phyloP scores from a whole-genome alignment of 2,113 vertebrate species.

The Ochotona princeps region DNA sequence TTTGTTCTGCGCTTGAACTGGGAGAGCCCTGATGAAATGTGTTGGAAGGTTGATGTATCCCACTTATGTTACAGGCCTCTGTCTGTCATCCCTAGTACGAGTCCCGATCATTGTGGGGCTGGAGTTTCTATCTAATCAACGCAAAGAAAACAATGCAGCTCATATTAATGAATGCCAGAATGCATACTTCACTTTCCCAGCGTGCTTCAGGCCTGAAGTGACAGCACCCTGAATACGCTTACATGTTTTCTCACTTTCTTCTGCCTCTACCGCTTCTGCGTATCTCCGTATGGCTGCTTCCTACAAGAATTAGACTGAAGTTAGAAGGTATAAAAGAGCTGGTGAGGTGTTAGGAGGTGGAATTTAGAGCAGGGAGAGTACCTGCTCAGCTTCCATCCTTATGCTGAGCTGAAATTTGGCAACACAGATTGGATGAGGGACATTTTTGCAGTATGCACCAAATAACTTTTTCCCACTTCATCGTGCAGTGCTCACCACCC shows the following conservation, averaged over 20 bases:
- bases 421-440: not conserved
- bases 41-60: not conserved
- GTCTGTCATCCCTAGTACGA: not conserved
- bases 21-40: not conserved
- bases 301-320: not conserved
- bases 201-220: not conserved
- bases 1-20: not conserved
- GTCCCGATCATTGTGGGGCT: not conserved
- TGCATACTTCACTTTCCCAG: not conserved
- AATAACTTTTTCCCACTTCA: conserved; percentile 75
- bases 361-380: not conserved
- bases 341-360: not conserved
- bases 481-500: conserved; percentile 81
- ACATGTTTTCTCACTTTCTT: not conserved
- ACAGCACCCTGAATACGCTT: not conserved
- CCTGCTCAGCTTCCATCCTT: not conserved
- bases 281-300: not conserved
- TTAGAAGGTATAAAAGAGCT: not conserved
- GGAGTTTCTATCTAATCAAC: not conserved
- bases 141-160: not conserved
- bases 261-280: not conserved
- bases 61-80: not conserved
- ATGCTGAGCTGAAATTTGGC: conserved; percentile 41
- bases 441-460: conserved; percentile 54
- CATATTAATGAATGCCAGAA: not conserved